Base-by-base conservation (phyloP, 2,888 invertebrate genomes). In the Mesorhabditis spiculigera region DNA sequence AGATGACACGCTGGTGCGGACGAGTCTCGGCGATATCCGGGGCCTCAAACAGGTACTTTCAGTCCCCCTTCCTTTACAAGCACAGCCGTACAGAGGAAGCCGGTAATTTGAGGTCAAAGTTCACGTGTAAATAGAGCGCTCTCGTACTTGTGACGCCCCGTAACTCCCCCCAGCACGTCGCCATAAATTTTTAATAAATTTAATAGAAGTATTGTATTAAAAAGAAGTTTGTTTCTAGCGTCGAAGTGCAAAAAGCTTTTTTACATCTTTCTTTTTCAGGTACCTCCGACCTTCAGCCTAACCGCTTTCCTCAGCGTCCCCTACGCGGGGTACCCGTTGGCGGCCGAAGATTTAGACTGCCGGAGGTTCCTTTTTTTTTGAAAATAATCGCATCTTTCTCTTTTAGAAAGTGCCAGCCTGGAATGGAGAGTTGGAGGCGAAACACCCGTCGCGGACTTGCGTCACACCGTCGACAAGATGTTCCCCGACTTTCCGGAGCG, bases 401-500 rank as follows among this genome's bases (percentile, higher is more conserved):
- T 61, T 62, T 63, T 41, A 43, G 43, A 10, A 42, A 43, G 6
- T 42, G 41, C 42, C 62, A 45, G 16, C 63, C 10, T 78, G 77
- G 76, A 67, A 70, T 65, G 84, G 83, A 42, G 84, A 84, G 66
- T 71, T 83, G 45, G 72, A 75, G 68, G 84, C 83, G 1, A 70
- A 73, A 13, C 75, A 72, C 8, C 68, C 79, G 8, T 77, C 81
- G 1, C 75, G 73, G 41, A 82, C 84, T 5, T 84, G 84, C 68
- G 78, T 73, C 69, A 78, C 72, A 81, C 84, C 13, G 76, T 77
- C 63, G 84, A 84, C 72, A 74, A 74, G 16, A 72, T 80, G 28
- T 86, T 86, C 69, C 84, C 85, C 4, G 79, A 83, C 45, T 86
- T 86, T 68, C 81, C 85, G 4, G 95, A n/a, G 95, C 42, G 91